Base-by-base conservation (phyloP, 2,888 invertebrate genomes). In the Erebia epiphron region DNA sequence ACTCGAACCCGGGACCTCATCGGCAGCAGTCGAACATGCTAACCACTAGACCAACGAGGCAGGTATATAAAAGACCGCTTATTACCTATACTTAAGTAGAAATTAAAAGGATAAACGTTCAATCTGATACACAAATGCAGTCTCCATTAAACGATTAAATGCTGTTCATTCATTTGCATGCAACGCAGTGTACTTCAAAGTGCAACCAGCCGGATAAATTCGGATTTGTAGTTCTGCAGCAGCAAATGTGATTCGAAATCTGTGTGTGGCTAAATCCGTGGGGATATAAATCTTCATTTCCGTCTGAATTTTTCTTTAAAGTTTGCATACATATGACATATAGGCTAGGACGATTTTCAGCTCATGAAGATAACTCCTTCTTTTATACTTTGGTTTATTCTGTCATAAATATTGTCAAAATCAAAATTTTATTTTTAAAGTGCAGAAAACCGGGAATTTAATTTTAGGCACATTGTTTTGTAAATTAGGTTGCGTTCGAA, bases 141-240 rank as follows among this genome's bases (percentile, higher is more conserved):
- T 85, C 85, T 86, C 87, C 88, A 89, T 88, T 89, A 88, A 88
- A 90, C 86, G 89, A 89, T 89, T 90, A 88, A 90, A 86, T 84
- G 85, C 85, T 86, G 86, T 85, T 84, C 86, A 83, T 87, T 89
- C 89, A 90, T 89, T 88, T 90, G 89, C 88, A 90, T 90, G 88
- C 88, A 83, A 86, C 82, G 86, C 83, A 81, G 85, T 81, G 83
- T 82, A 83, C 87, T 86, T 86, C 87, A 89, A 86, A 88, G 87
- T 82, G 83, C 83, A 88, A 82, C 88, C 85, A 85, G 85, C 82
- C 79, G 87, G 86, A 86, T 88, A 86, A 86, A 88, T 86, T 86
- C 82, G 84, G 86, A 86, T 86, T 87, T 85, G 85, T 83, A 76
- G 73, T 76, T 69, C 67, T 73, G 72, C 75, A 68, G 73, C 70